A percentile compares a stretch with the other conserved stretches of the same genome.
These are phyloP conservation scores for Nasonia giraulti DNA, from an alignment of 1,140 invertebrate species.

Conservation along the genomic window DNA sequence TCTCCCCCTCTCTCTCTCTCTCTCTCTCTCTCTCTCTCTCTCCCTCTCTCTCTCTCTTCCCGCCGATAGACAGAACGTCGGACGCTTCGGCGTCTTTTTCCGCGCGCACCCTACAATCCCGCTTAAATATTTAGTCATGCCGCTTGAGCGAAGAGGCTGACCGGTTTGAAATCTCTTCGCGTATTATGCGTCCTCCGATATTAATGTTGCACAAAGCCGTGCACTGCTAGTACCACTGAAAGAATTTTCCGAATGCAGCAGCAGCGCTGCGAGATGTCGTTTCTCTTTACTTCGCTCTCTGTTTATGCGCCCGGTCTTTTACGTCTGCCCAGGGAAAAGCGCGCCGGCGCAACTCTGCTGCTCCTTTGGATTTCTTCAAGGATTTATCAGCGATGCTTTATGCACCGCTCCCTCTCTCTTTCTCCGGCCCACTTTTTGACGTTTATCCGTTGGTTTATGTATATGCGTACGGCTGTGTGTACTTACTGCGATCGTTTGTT, in stretches of 20 bases:
- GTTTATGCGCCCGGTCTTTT: neutral
- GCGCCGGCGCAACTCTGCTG: neutral
- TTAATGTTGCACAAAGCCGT: constrained; percentile 23
- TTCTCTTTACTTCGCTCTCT: neutral
- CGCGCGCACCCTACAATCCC: neutral
- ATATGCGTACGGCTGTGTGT: neutral
- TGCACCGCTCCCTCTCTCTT: neutral
- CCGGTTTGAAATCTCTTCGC: constrained; percentile 15
- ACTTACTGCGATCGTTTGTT: neutral
- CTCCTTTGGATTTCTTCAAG: neutral
- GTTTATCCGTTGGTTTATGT: neutral
- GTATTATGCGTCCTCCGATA: neutral
- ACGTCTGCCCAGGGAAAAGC: neutral
- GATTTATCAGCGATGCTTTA: neutral
- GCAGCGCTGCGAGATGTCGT: neutral
- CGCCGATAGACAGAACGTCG: neutral
- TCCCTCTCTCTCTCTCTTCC: neutral
- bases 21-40: too few species aligned
- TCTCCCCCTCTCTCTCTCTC: too few species aligned
- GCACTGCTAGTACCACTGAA: neutral
- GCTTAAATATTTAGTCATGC: constrained; percentile 24
- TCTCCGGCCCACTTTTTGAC: neutral
- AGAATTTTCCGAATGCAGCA: neutral
- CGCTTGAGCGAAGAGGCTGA: neutral
- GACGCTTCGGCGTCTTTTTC: neutral